These are phyloP conservation scores for Oligia strigilis DNA, from an alignment of 2,888 invertebrate species.

Conservation along the genomic window DNA sequence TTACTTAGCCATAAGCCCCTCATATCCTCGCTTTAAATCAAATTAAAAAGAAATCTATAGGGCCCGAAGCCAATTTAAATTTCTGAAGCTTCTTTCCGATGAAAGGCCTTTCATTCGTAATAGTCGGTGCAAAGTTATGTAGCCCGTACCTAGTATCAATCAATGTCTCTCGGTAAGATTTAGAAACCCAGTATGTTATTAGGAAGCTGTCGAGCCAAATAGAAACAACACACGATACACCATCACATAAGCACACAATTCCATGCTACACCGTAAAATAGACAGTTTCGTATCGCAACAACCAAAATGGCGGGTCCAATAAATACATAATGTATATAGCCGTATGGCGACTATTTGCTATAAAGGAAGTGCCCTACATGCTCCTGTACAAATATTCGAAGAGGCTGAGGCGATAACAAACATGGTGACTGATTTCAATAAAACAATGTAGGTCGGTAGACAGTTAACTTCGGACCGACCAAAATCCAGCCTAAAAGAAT, in stretches of 20 bases:
- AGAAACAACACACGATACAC: conserved; percentile 5
- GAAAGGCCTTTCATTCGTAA: conserved; percentile 33
- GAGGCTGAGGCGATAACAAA: conserved; percentile 25
- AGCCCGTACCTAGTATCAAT: not conserved
- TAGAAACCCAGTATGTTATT: conserved; percentile 11
- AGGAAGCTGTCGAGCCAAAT: conserved; percentile 16
- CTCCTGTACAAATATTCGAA: conserved; percentile 38
- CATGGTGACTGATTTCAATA: conserved; percentile 53
- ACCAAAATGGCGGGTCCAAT: conserved; percentile 40
- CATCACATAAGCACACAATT: conserved; percentile 33
- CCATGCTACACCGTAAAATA: conserved; percentile 42
- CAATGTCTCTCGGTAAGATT: conserved; percentile 1
- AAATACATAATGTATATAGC: conserved; percentile 57
- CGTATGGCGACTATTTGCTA: conserved; percentile 36
- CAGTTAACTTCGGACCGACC: not conserved
- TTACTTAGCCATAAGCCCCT: not conserved
- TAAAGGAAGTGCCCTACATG: conserved; percentile 32
- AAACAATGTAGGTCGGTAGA: conserved; percentile 43
- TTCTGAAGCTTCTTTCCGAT: conserved; percentile 15
- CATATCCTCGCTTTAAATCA: conserved; percentile 21
- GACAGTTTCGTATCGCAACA: conserved; percentile 33
- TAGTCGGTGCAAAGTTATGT: conserved; percentile 7
- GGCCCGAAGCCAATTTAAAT: conserved; percentile 46
- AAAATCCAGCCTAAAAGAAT: conserved; percentile 20
- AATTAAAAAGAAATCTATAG: conserved; percentile 23